phyloP scores from a whole-genome alignment of 2,888 invertebrate genomes.

The Eueremaeus valkanovi region DNA sequence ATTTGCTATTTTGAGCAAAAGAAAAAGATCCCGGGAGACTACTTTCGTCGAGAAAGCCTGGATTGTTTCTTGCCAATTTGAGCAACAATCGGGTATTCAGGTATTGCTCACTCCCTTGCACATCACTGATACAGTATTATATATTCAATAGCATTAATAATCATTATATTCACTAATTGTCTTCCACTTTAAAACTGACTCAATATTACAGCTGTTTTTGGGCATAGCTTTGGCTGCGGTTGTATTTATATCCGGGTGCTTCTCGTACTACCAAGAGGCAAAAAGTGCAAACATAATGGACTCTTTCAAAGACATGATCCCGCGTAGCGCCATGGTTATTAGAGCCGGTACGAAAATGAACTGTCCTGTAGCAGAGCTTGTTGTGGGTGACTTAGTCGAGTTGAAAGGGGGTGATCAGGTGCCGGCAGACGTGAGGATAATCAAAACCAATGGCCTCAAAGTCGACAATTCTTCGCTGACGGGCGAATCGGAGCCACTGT shows the following conservation, averaged over 20 bases:
- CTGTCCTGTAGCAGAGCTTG: slow-evolving; percentile 55
- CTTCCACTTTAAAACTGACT: too few relatives aligned
- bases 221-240: slow-evolving; percentile 63
- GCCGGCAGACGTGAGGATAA: slow-evolving; percentile 60
- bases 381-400: slow-evolving; percentile 59
- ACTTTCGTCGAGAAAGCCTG: too few relatives aligned
- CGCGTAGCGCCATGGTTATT: slow-evolving; percentile 53
- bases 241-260: slow-evolving; percentile 66
- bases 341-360: slow-evolving; percentile 47
- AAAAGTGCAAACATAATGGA: slow-evolving; percentile 77
- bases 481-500: slow-evolving; percentile 70
- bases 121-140: too few relatives aligned
- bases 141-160: too few relatives aligned
- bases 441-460: slow-evolving; percentile 58
- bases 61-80: too few relatives aligned
- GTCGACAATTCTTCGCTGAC: slow-evolving; percentile 67
- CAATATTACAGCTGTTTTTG: slow-evolving; percentile 63
- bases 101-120: too few relatives aligned
- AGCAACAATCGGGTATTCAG: too few relatives aligned
- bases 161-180: too few relatives aligned
- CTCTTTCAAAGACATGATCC: slow-evolving; percentile 71
- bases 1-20: too few relatives aligned
- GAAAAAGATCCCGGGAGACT: too few relatives aligned
- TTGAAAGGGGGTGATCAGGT: slow-evolving; percentile 61
- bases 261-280: slow-evolving; percentile 68